Percentiles rank a stretch among this genome's conserved stretches.
Evolutionary conservation across 1,140 invertebrate genomes (phyloP).

Genomic region (Gryon sp.): DNA sequence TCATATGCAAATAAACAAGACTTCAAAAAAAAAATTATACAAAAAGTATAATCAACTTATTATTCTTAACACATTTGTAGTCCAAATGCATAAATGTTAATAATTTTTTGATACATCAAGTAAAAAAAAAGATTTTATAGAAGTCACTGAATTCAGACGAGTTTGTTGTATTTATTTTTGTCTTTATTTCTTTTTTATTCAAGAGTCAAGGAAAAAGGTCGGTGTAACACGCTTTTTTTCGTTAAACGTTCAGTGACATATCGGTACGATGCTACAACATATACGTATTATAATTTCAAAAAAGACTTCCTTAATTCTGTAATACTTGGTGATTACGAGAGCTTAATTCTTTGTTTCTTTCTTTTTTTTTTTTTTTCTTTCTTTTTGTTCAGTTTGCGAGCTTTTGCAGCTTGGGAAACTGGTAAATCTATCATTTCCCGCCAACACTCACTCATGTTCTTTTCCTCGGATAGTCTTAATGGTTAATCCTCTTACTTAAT

Average conservation of each 20-base stretch:
- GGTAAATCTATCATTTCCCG: conserved; percentile 32
- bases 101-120: too few relatives aligned
- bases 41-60: too few relatives aligned
- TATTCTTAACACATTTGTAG: too few relatives aligned
- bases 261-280: conserved; percentile 50
- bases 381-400: too few relatives aligned
- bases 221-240: conserved; percentile 42
- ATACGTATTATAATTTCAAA: conserved; percentile 46
- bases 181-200: conserved; percentile 45
- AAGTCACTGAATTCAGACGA: conserved; percentile 55
- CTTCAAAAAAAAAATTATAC: too few relatives aligned
- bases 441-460: background rate
- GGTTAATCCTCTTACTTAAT: background rate
- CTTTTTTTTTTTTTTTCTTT: too few relatives aligned
- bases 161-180: too few relatives aligned
- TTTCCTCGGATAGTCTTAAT: background rate
- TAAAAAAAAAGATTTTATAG: too few relatives aligned
- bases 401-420: too few relatives aligned
- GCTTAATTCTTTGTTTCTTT: conserved; percentile 6
- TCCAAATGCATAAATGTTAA: too few relatives aligned
- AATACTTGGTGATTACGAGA: conserved; percentile 34
- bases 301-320: conserved; percentile 21
- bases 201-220: conserved; percentile 56
- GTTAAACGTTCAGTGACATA: conserved; percentile 43
- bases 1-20: too few relatives aligned